A percentile compares a stretch with the other conserved stretches of the same genome.
phyloP scores from a whole-genome alignment of 1,140 invertebrate species.

The Latrodectus geometricus region DNA sequence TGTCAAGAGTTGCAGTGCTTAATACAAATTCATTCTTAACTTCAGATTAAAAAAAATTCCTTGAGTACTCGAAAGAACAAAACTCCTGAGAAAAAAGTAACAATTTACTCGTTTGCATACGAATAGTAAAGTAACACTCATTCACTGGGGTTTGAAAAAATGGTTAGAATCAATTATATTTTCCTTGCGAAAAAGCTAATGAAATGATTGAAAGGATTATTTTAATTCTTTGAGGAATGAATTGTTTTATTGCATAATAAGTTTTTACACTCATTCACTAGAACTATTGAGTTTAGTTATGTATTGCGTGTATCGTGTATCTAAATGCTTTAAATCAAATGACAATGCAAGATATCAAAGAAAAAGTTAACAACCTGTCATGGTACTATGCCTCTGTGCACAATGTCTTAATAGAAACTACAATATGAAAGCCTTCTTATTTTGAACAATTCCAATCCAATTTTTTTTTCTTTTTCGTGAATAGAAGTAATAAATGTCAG shows the following conservation, averaged over 20 bases:
- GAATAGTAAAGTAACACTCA: not conserved
- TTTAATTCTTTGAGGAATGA: not conserved
- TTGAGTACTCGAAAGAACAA: no score
- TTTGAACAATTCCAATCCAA: slow-evolving; percentile 3
- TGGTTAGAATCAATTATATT: not conserved
- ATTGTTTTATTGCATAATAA: not conserved
- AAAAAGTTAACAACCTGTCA: slow-evolving; percentile 9
- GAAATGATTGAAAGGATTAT: not conserved
- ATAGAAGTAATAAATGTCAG: slow-evolving; percentile 23
- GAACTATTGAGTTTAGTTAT: not conserved
- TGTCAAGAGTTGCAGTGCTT: no score
- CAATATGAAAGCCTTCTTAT: not conserved
- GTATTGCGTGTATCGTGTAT: not conserved
- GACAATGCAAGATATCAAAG: not conserved
- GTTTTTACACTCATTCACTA: not conserved
- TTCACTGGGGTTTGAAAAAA: not conserved
- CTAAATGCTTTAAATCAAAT: not conserved
- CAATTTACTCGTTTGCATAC: no score
- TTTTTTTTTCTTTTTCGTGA: not conserved
- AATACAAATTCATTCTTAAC: no score
- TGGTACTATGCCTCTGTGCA: not conserved
- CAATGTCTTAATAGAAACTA: not conserved
- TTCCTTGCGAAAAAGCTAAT: not conserved
- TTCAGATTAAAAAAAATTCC: no score
- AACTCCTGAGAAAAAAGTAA: no score